phyloP scores from a whole-genome alignment of 2,888 invertebrate genomes.

The Andrena minutula region DNA sequence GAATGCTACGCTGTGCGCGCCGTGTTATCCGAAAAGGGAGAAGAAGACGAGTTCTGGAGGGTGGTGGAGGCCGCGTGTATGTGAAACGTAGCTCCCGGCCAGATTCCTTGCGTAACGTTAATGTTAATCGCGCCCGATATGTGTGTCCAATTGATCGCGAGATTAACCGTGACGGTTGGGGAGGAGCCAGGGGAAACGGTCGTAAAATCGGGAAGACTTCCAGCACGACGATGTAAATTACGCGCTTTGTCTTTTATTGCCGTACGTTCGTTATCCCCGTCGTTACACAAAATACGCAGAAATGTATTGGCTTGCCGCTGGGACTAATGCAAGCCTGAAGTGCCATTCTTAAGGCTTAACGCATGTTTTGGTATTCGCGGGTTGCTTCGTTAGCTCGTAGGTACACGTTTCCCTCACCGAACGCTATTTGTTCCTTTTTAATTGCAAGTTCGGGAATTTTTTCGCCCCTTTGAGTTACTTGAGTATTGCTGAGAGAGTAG shows the following conservation, averaged over 20 bases:
- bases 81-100: conserved; percentile 25
- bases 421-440: too few relatives aligned
- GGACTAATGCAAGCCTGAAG: conserved; percentile 8
- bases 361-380: neutral
- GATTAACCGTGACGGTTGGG: conserved; percentile 43
- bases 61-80: conserved; percentile 17
- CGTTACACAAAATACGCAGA: conserved; percentile 30
- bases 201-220: conserved; percentile 37
- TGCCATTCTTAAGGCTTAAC: neutral
- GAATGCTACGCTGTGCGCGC: neutral
- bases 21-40: conserved; percentile 6
- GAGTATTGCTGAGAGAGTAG: too few relatives aligned
- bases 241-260: conserved; percentile 33
- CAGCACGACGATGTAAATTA: conserved; percentile 27
- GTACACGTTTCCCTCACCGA: neutral
- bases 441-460: too few relatives aligned
- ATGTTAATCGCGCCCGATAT: conserved; percentile 58
- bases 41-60: neutral
- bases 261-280: conserved; percentile 26
- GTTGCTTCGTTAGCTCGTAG: neutral
- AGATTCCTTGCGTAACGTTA: conserved; percentile 59
- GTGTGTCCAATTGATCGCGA: conserved; percentile 55
- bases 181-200: conserved; percentile 16
- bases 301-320: conserved; percentile 13
- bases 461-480: too few relatives aligned